Evolutionary conservation across 2,888 invertebrate genomes (phyloP).

Genomic region (Lapara coniferarum): DNA sequence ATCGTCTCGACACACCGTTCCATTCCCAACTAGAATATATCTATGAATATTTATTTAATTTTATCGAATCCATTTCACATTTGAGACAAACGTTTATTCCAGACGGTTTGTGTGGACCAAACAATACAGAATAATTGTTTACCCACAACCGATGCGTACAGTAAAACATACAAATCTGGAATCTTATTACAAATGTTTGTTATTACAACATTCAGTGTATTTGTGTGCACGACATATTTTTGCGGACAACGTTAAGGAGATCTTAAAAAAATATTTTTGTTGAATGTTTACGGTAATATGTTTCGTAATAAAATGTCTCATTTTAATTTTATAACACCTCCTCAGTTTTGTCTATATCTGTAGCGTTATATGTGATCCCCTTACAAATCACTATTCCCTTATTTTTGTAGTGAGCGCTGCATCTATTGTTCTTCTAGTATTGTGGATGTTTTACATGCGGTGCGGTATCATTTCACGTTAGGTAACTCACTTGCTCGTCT

Average conservation of each 20-base stretch:
- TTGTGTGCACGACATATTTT: constrained; percentile 8
- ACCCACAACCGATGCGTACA: background rate
- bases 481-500: too few relatives aligned
- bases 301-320: background rate
- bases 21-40: too few relatives aligned
- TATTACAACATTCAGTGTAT: constrained; percentile 3
- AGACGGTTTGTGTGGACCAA: background rate
- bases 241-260: background rate
- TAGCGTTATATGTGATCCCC: too few relatives aligned
- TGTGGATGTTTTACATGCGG: too few relatives aligned
- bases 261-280: constrained; percentile 4
- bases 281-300: background rate
- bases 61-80: background rate
- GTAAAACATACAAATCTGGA: constrained; percentile 14
- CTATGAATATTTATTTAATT: background rate
- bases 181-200: constrained; percentile 12
- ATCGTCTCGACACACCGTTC: too few relatives aligned
- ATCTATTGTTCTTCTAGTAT: too few relatives aligned
- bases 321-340: background rate
- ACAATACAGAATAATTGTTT: constrained; percentile 11
- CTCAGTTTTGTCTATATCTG: too few relatives aligned
- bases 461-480: too few relatives aligned
- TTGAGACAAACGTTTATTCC: background rate
- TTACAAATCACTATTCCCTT: too few relatives aligned
- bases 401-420: too few relatives aligned